Conservation (phyloP, 2,888 invertebrate genomes). For the Lissonota sp. region DNA sequence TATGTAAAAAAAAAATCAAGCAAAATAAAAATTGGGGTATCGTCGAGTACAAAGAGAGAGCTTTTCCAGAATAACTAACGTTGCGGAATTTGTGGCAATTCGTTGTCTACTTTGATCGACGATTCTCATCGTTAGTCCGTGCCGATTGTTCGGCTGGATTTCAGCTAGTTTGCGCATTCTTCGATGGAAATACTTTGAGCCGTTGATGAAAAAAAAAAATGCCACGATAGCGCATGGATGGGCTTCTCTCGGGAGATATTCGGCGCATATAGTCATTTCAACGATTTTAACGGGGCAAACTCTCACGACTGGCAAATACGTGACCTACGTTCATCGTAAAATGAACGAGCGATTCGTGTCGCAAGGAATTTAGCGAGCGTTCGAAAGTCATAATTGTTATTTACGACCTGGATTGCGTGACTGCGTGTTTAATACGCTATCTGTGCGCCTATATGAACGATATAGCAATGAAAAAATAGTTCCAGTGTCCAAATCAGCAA, state of each 20-base stretch:
- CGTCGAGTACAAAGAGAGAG: too few relatives aligned
- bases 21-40: too few relatives aligned
- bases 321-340: slow-evolving; percentile 55
- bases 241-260: too few relatives aligned
- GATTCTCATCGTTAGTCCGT: neutral
- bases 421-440: too few relatives aligned
- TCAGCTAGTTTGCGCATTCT: neutral
- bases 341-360: slow-evolving; percentile 12
- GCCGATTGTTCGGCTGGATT: neutral
- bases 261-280: slow-evolving; percentile 33
- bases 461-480: too few relatives aligned
- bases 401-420: too few relatives aligned
- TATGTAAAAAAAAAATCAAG: too few relatives aligned
- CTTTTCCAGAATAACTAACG: too few relatives aligned
- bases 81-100: neutral
- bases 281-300: slow-evolving; percentile 36
- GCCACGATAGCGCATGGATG: neutral
- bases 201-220: neutral
- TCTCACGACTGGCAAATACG: slow-evolving; percentile 44
- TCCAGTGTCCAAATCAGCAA: too few relatives aligned
- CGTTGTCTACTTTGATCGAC: neutral
- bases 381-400: too few relatives aligned
- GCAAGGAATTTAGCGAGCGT: slow-evolving; percentile 40
- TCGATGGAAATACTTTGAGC: neutral
- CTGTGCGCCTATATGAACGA: too few relatives aligned